Conservation (phyloP, 1,140 invertebrate species). For the Leptinotarsa undecemlineata region DNA sequence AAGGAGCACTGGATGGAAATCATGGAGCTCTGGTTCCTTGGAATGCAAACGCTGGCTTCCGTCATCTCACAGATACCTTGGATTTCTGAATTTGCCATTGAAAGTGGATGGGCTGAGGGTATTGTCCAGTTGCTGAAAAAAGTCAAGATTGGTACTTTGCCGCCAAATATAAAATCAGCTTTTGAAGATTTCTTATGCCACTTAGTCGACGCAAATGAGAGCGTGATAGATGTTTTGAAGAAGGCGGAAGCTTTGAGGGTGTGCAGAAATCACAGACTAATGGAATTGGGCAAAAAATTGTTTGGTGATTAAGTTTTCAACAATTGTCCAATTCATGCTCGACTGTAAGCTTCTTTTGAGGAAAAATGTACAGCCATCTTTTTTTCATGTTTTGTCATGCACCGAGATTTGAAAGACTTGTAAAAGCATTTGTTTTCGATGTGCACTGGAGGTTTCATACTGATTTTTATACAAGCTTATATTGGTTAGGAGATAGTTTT, state of each 20-base stretch:
- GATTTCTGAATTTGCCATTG: slow-evolving; percentile 87
- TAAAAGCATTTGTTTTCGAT: neutral
- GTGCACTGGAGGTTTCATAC: neutral
- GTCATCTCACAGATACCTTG: slow-evolving; percentile 80
- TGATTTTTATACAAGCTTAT: neutral
- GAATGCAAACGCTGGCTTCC: slow-evolving; percentile 87
- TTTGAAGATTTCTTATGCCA: slow-evolving; percentile 88
- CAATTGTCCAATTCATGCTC: neutral
- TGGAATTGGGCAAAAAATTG: slow-evolving; percentile 83
- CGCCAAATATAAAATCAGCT: slow-evolving; percentile 81
- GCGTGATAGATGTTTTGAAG: slow-evolving; percentile 75
- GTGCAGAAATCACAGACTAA: slow-evolving; percentile 83
- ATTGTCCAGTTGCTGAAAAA: slow-evolving; percentile 79
- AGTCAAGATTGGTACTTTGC: slow-evolving; percentile 79
- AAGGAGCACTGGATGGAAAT: slow-evolving; percentile 87
- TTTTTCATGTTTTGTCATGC: neutral
- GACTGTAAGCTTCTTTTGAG: neutral
- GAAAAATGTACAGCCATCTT: neutral
- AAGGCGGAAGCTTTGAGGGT: slow-evolving; percentile 80
- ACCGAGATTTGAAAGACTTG: neutral
- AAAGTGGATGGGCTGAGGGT: slow-evolving; percentile 89
- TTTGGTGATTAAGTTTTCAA: slow-evolving; percentile 72
- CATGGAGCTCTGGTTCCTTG: slow-evolving; percentile 89
- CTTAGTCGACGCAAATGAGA: slow-evolving; percentile 78
- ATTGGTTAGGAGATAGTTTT: neutral